Conservation (phyloP, 2,888 invertebrate genomes). For the Morinoia aosen region DNA sequence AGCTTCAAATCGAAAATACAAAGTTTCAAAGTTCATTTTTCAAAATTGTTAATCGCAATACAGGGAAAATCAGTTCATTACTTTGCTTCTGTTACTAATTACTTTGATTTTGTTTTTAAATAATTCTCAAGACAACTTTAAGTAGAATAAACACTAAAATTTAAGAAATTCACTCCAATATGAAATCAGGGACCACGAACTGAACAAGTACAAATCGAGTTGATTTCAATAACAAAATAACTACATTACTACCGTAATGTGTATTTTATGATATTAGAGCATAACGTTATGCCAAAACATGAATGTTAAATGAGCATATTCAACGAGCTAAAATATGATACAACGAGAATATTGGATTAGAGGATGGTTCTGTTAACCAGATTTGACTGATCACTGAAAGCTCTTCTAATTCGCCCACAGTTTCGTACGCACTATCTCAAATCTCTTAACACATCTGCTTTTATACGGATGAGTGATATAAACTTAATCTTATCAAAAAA, state of each 20-base stretch:
- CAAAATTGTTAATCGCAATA: neutral
- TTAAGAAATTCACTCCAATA: neutral
- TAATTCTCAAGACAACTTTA: neutral
- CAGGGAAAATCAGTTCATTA: too few relatives aligned
- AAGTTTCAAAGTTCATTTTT: neutral
- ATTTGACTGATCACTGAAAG: neutral
- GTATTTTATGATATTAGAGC: neutral
- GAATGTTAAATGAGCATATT: neutral
- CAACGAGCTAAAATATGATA: neutral
- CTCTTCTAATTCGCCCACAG: neutral
- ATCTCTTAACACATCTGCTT: neutral
- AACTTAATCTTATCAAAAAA: neutral
- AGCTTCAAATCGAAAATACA: too few relatives aligned
- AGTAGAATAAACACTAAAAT: neutral
- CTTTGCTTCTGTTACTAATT: neutral
- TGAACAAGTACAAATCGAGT: too few relatives aligned
- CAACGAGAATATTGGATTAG: neutral
- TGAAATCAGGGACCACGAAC: neutral
- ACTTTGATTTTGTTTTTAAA: neutral
- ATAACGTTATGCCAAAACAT: neutral
- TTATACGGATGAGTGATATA: neutral
- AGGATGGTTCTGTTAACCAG: neutral
- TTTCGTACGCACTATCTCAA: neutral
- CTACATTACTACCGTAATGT: too few relatives aligned
- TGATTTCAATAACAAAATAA: too few relatives aligned